These are phyloP conservation scores for Tiphia femorata DNA, from an alignment of 2,888 invertebrate genomes.

Conservation along the genomic window DNA sequence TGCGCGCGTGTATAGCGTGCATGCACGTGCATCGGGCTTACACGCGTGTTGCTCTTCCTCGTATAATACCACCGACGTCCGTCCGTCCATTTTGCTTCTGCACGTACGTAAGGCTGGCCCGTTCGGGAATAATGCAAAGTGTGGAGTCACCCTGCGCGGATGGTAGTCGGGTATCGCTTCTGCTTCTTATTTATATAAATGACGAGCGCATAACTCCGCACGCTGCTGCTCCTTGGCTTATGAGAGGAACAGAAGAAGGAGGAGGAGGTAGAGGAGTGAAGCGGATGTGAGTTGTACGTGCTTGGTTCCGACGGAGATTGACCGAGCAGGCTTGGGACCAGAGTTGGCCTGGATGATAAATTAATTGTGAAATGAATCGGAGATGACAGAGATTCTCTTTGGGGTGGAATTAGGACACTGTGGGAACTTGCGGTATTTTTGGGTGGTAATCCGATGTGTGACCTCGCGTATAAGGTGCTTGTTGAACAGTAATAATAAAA, in stretches of 20 bases:
- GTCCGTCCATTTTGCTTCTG: constrained; percentile 15
- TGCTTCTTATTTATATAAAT: constrained; percentile 69
- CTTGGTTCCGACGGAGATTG: constrained; percentile 27
- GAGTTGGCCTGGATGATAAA: constrained; percentile 47
- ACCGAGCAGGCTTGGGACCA: constrained; percentile 23
- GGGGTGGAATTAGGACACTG: too few species aligned
- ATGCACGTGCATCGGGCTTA: constrained; percentile 50
- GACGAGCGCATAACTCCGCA: constrained; percentile 66
- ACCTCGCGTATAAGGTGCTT: too few species aligned
- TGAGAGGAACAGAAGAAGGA: too few species aligned
- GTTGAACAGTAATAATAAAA: too few species aligned
- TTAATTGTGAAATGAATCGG: constrained; percentile 45
- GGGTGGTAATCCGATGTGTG: too few species aligned
- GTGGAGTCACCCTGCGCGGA: constrained; percentile 63
- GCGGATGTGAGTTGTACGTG: too few species aligned
- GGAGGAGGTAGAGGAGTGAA: too few species aligned
- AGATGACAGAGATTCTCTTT: too few species aligned
- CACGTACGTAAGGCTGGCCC: constrained; percentile 31
- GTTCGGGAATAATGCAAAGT: constrained; percentile 63
- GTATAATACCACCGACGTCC: neutral
- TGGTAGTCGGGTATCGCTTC: constrained; percentile 68
- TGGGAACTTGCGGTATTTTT: neutral
- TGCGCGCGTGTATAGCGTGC: constrained; percentile 4
- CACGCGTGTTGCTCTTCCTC: constrained; percentile 12
- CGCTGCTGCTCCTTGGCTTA: too few species aligned